A percentile compares a stretch with the other conserved stretches of the same genome.
phyloP scores from a whole-genome alignment of 2,888 invertebrate genomes.

The Phaedon cochleariae region DNA sequence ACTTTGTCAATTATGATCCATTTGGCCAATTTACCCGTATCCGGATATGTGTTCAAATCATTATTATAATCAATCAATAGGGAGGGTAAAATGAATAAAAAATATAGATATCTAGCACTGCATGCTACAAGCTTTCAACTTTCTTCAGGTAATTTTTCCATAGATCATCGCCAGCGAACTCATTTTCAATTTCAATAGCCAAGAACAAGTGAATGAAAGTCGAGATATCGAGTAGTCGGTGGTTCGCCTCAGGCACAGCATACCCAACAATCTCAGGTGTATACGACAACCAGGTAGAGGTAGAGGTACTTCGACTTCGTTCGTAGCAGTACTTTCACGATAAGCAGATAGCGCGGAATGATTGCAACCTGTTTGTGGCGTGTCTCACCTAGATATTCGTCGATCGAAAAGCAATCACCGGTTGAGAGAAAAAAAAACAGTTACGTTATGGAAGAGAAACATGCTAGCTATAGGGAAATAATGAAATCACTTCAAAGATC shows the following conservation, averaged over 20 bases:
- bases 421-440: neutral
- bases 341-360: neutral
- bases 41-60: too few relatives aligned
- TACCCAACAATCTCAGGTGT: too few relatives aligned
- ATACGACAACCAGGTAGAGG: neutral
- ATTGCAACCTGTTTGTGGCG: neutral
- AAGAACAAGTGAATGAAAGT: conserved; percentile 1
- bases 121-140: neutral
- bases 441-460: neutral
- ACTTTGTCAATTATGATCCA: too few relatives aligned
- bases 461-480: neutral
- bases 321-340: neutral
- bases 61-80: too few relatives aligned
- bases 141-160: neutral
- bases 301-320: neutral
- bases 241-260: neutral
- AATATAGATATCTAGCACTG: too few relatives aligned
- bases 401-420: neutral
- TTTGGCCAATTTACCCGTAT: too few relatives aligned
- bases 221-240: neutral
- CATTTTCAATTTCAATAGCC: neutral
- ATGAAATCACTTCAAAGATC: too few relatives aligned
- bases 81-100: too few relatives aligned
- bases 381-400: conserved; percentile 1
- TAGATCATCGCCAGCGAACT: neutral